Evolutionary conservation across 1,140 invertebrate species (phyloP).

Genomic region (Drosophila azteca): DNA sequence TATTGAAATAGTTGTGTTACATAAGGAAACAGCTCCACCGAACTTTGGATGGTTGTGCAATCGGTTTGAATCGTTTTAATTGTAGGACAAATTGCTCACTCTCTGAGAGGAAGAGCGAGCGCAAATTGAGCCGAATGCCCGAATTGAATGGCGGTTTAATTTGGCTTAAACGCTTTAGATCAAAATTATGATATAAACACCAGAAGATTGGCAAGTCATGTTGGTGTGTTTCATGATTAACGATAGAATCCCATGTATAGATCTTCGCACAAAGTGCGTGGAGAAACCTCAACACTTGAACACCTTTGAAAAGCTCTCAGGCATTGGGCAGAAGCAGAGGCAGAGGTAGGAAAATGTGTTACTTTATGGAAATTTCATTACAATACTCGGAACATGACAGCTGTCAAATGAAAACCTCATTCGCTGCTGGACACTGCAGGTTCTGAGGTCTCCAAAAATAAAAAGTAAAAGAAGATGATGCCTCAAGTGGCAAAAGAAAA

Average conservation of each 20-base stretch:
- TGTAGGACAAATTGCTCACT: constrained; percentile 42
- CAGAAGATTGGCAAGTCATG: constrained; percentile 57
- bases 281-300: constrained; percentile 15
- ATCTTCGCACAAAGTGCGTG: too few species aligned
- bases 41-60: constrained; percentile 64
- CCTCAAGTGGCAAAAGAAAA: constrained; percentile 55
- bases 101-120: constrained; percentile 6
- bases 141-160: constrained; percentile 66
- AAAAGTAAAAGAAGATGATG: constrained; percentile 22
- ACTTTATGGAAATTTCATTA: constrained; percentile 70
- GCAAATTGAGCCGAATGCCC: constrained; percentile 35
- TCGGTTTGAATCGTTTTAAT: constrained; percentile 62
- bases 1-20: constrained; percentile 54
- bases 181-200: constrained; percentile 34
- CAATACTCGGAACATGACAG: constrained; percentile 58
- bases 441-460: constrained; percentile 34
- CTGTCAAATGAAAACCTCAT: constrained; percentile 61
- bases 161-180: constrained; percentile 69
- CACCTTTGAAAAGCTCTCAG: constrained; percentile 56
- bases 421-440: constrained; percentile 35
- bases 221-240: constrained; percentile 33
- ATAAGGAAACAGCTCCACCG: constrained; percentile 46
- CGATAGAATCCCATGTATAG: constrained; percentile 18
- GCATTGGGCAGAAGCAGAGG: constrained; percentile 31
- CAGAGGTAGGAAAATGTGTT: constrained; percentile 38